Evolutionary conservation across 2,888 invertebrate species (phyloP), one percentile per base, ranked within the genome.

Genomic region (Eustalomyia histrio): DNA sequence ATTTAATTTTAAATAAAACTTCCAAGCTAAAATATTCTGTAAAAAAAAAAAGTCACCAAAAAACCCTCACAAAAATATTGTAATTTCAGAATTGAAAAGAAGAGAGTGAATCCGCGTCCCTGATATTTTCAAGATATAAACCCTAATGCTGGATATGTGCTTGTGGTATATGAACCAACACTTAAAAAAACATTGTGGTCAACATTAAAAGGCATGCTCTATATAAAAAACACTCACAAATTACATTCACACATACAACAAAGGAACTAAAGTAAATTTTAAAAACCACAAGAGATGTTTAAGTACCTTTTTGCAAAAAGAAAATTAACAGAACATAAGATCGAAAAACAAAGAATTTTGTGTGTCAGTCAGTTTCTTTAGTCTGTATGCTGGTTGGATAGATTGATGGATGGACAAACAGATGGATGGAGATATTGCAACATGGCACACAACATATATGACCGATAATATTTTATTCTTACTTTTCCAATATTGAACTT

Each of bases 231-330:
- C 3, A 29, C 3, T 6, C 29, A 29, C 29, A 29, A 29, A 29
- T 29, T n/a, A 29, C 24, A 57, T n/a, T 47, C 65, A 64, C 43
- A 64, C 69, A 63, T 68, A 57, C 64, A 74, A 60, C 73, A 74
- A 68, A 74, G 53, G 52, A 57, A 43, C 67, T 57, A 17, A 39
- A 67, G 67, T 67, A 75, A 65, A 79, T 67, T 71, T 75, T 10
- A 67, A 61, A 79, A 75, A 79, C 69, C 79, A 61, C 74, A 75
- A 75, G 74, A 79, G 47, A 65, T 71, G 29, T 71, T 79, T 64
- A 71, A 79, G 74, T 61, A 65, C 65, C 76, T 53, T 55, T 33
- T 10, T 52, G 74, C 43, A 58, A 69, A 67, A 61, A 21, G 61
- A 58, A 73, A 74, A 67, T 73, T 50, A 35, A 47, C 39, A 35